Base-by-base conservation (phyloP, 2,113 vertebrate species). In the Carassius gibelio region DNA sequence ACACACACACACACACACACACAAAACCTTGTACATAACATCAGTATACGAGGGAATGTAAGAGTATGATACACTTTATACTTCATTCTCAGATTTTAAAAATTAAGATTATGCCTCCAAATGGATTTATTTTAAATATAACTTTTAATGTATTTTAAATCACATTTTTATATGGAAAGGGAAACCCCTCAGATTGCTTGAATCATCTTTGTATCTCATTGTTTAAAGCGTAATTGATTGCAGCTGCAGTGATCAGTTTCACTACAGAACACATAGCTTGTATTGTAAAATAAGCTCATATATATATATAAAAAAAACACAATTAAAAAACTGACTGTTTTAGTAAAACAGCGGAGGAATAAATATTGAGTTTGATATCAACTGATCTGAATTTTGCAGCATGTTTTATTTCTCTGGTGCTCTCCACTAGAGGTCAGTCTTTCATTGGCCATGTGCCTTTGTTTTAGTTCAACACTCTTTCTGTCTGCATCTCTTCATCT, bases 401-500 rank as follows among this genome's bases (percentile, higher is more conserved):
- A 8, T 11, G 52, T 4, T 34, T 55, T 1, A n/a, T 38, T 38
- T 48, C n/a, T 75, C 52, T 42, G 0, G 7, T 11, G 69, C 34
- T 55, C 50, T 15, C 89, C 98, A 97, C 97, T 96, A 97, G 98
- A 99, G 97, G 96, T 97, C 93, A 97, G 96, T 96, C 96, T 96
- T 96, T 92, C 96, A 96, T 96, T 96, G 95, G 95, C 15, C 23
- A 68, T 69, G 9, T 2, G 10, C 17, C 5, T 42, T 34, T 57
- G 8, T 55, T 52, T 50, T 0, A 38, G 14, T 55, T 26, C 10
- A 64, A 9, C 89, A 85, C 15, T 80, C 88, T 83, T 87, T 88
- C 87, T 80, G 88, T 92, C 91, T 90, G n/a, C 17, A 50, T 82
- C 38, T 78, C 34, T 42, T 42, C 69, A 26, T 69, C 71, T 82